These are phyloP conservation scores for Hemicrepidius hirtus DNA, from an alignment of 2,888 invertebrate genomes.

Conservation along the genomic window DNA sequence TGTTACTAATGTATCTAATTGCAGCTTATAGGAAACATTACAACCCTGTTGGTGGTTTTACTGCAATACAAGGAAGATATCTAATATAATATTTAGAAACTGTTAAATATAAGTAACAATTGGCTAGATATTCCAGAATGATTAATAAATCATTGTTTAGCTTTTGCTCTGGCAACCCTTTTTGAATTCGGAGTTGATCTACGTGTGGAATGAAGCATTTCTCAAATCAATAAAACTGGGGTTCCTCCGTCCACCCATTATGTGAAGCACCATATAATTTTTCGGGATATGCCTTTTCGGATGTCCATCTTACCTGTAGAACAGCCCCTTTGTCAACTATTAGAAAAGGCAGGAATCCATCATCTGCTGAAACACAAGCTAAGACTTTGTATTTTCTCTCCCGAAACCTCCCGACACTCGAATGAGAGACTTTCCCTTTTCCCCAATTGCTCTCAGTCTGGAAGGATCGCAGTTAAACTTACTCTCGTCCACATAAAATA, in stretches of 20 bases:
- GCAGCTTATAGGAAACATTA: not conserved
- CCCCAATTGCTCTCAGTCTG: conserved; percentile 54
- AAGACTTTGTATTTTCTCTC: conserved; percentile 55
- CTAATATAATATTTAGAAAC: too few relatives aligned
- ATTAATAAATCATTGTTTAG: too few relatives aligned
- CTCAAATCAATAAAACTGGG: conserved; percentile 45
- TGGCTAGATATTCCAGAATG: too few relatives aligned
- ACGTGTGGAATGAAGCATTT: conserved; percentile 1
- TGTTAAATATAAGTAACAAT: too few relatives aligned
- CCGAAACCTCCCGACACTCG: conserved; percentile 55
- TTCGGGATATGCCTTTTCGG: conserved; percentile 45
- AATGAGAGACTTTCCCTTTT: conserved; percentile 52
- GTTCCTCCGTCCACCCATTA: conserved; percentile 57
- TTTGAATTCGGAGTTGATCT: too few relatives aligned
- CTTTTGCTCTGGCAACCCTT: too few relatives aligned
- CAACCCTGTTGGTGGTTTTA: not conserved
- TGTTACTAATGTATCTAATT: not conserved
- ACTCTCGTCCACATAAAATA: too few relatives aligned
- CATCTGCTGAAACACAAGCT: conserved; percentile 55
- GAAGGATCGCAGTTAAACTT: conserved; percentile 52
- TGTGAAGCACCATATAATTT: conserved; percentile 53
- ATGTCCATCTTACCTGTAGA: conserved; percentile 46
- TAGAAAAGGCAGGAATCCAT: conserved; percentile 51
- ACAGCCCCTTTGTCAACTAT: conserved; percentile 57
- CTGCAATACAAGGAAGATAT: not conserved